Percentiles rank a stretch among this genome's conserved stretches.
These are phyloP conservation scores for Porites rus DNA, from an alignment of 92 coral and sea anemone genomes.

Conservation along the genomic window DNA sequence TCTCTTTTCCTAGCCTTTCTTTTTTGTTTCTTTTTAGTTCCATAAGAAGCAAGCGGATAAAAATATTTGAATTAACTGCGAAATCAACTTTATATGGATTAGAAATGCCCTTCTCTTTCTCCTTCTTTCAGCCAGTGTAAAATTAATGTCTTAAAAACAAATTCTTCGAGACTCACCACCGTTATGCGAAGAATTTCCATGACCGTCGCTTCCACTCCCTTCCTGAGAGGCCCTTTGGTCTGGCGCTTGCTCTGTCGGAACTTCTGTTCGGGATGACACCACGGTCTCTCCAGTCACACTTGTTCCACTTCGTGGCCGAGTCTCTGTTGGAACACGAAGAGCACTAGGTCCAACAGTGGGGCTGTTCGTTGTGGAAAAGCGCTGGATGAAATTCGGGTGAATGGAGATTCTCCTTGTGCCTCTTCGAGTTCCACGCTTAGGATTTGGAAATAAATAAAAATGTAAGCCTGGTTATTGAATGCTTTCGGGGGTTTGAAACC, in stretches of 20 bases:
- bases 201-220: constrained; percentile 43
- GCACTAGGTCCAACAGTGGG: constrained; percentile 33
- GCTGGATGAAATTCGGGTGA: constrained; percentile 93
- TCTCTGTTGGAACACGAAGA: constrained; percentile 52
- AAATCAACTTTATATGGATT: too few species aligned
- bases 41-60: too few species aligned
- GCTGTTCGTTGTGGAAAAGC: constrained; percentile 60
- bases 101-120: too few species aligned
- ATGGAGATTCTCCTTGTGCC: constrained; percentile 90
- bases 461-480: not conserved
- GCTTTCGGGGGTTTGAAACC: not conserved
- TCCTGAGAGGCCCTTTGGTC: constrained; percentile 43
- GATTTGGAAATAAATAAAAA: not conserved
- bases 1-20: too few species aligned
- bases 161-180: not conserved
- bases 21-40: too few species aligned
- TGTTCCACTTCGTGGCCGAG: constrained; percentile 40
- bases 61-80: too few species aligned
- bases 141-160: too few species aligned
- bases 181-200: not conserved
- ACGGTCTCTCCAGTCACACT: constrained; percentile 54
- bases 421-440: constrained; percentile 81
- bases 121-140: too few species aligned
- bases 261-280: constrained; percentile 48
- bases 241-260: constrained; percentile 34